Base-by-base conservation (phyloP, 2,888 invertebrate species). In the Nomada hirtipes region DNA sequence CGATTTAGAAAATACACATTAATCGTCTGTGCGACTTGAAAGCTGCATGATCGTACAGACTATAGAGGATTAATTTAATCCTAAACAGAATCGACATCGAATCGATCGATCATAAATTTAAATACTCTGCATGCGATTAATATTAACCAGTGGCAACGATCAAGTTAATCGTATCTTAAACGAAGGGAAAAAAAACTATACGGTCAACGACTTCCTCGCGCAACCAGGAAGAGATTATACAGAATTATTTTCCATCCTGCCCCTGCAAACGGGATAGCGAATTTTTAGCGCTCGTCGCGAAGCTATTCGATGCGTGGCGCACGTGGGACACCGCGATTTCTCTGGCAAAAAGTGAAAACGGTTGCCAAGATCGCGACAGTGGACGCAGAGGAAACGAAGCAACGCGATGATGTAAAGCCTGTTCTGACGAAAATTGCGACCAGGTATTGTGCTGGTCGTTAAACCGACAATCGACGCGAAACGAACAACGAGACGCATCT, bases 281-380 rank as follows among this genome's bases (percentile, higher is more conserved):
- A 26, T 68, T 68, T 59, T 57, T 74, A 52, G 42, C 26, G 10
- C 69, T 13, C 13, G 36, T 76, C 61, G 61, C 68, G 70, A 61
- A 47, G 61, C 52, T 63, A 70, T 76, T 70, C 47, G 55, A 63
- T 23, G 55, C 18, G 20, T 2, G 50, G 47, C 26, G 26, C 18
- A 18, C 13, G 13, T 4, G 52, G 18, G 59, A 23, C 29, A 36
- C 18, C 1, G 44, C 57, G 77, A 78, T 76, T 78, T 78, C 78
- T 76, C 78, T 68, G 68, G 15, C 63, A 63, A 78, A 78, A 78
- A 78, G 78, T 78, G 78, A 78, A 78, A 78, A 68, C 60, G 20
- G 47, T 15, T 42, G 20, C 1, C 53, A 23, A 47, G 67, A 78
- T 60, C 59, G 57, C 4, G 26, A 9, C 13, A 55, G 20, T 15